phyloP scores from a whole-genome alignment of 2,797 vertebrate genomes.

The Triplophysa yarkandensis region DNA sequence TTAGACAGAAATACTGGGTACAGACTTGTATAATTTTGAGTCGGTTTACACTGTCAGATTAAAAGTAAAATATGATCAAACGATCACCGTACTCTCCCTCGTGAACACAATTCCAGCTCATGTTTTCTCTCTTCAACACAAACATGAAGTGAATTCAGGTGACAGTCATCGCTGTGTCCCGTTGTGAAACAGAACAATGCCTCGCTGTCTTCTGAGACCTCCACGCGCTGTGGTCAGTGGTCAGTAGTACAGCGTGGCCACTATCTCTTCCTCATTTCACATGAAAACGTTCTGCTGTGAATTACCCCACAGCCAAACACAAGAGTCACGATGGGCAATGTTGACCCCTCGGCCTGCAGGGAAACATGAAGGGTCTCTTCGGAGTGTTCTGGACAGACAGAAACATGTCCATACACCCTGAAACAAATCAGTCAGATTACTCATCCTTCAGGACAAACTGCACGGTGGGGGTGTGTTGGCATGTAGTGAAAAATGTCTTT shows the following conservation, averaged over 20 bases:
- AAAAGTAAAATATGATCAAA: no score
- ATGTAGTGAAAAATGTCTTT: no score
- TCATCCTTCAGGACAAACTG: background rate
- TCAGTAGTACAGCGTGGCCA: background rate
- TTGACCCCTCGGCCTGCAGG: background rate
- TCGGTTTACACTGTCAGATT: no score
- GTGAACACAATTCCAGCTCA: background rate
- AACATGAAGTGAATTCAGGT: constrained; percentile 20
- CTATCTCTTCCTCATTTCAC: constrained; percentile 8
- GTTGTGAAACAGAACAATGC: constrained; percentile 34
- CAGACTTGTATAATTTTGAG: no score
- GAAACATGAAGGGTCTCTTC: background rate
- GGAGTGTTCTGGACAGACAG: background rate
- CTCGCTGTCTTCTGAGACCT: background rate
- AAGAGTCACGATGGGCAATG: constrained; percentile 1
- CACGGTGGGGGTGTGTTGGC: background rate
- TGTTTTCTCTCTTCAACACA: background rate
- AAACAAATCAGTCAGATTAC: background rate
- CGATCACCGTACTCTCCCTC: no score
- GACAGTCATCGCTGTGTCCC: constrained; percentile 4
- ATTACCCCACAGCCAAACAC: background rate
- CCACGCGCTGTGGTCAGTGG: background rate
- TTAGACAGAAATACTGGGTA: no score
- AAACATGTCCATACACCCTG: background rate
- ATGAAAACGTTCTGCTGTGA: background rate